Evolutionary conservation across 2,797 vertebrate genomes (phyloP).

Genomic region (Eulemur albifrons): DNA sequence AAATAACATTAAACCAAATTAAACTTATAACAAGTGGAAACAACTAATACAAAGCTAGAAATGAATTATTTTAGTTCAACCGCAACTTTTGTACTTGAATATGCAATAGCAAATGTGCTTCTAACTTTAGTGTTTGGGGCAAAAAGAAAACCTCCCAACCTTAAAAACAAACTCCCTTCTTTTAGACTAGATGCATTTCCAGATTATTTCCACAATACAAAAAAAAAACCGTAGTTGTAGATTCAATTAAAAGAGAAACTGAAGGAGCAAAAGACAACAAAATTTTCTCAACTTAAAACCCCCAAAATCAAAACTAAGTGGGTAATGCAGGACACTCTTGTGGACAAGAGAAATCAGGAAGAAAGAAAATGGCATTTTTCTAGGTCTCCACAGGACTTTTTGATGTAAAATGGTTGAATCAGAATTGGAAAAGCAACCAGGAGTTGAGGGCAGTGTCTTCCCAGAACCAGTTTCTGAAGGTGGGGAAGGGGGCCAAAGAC

Average conservation of each 20-base stretch:
- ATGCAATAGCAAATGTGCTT: not conserved
- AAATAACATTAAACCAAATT: conserved; percentile 28
- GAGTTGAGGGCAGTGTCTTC: conserved; percentile 4
- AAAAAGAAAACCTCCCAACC: conserved; percentile 7
- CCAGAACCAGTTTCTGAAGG: conserved; percentile 55
- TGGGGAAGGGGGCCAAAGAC: not conserved
- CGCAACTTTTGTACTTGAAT: conserved; percentile 21
- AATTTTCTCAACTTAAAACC: conserved; percentile 24
- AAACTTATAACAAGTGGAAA: conserved; percentile 30
- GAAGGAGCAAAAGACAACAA: conserved; percentile 14
- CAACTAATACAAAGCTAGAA: conserved; percentile 35
- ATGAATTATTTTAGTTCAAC: conserved; percentile 1
- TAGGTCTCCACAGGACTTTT: not conserved
- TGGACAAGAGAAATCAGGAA: conserved; percentile 26
- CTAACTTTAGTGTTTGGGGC: not conserved
- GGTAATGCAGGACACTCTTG: not conserved
- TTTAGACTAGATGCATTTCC: conserved; percentile 26
- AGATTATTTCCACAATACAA: not conserved
- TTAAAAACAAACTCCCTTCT: conserved; percentile 39
- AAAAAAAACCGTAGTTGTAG: conserved; percentile 31
- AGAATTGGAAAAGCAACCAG: conserved; percentile 33
- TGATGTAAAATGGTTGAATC: conserved; percentile 46
- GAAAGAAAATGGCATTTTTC: conserved; percentile 41
- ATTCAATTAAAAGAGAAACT: conserved; percentile 27
- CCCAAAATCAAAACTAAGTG: not conserved